phyloP scores from a whole-genome alignment of 64 coral and sea anemone genomes.

The Pocillopora verrucosa region DNA sequence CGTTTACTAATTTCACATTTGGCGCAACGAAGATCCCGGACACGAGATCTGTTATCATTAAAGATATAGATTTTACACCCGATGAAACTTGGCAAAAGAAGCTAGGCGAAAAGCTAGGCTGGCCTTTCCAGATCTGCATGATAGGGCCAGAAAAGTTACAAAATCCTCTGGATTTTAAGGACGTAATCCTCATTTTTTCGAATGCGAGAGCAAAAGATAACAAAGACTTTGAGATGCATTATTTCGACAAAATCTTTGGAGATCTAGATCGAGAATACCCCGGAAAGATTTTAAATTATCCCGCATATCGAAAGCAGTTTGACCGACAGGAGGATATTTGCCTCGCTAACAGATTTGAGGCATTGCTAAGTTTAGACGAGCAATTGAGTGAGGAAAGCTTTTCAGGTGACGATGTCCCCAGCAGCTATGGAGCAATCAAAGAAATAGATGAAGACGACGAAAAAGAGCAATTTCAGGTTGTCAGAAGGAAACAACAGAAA shows the following conservation, averaged over 20 bases:
- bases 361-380: neutral
- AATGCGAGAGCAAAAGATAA: neutral
- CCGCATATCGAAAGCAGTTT: neutral
- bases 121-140: constrained; percentile 16
- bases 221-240: neutral
- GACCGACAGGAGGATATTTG: neutral
- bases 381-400: neutral
- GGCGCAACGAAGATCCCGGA: neutral
- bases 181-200: neutral
- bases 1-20: neutral
- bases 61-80: neutral
- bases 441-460: neutral
- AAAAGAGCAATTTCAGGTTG: neutral
- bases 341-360: neutral
- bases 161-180: neutral
- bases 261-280: neutral
- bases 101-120: neutral
- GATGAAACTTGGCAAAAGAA: neutral
- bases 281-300: neutral
- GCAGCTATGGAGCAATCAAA: neutral
- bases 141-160: neutral
- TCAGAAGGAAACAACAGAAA: neutral
- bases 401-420: neutral
- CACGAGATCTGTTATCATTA: neutral
- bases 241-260: too few relatives aligned